These are phyloP conservation scores for Caenorhabditis wallacei DNA, from an alignment of 2,888 invertebrate species.

Conservation along the genomic window DNA sequence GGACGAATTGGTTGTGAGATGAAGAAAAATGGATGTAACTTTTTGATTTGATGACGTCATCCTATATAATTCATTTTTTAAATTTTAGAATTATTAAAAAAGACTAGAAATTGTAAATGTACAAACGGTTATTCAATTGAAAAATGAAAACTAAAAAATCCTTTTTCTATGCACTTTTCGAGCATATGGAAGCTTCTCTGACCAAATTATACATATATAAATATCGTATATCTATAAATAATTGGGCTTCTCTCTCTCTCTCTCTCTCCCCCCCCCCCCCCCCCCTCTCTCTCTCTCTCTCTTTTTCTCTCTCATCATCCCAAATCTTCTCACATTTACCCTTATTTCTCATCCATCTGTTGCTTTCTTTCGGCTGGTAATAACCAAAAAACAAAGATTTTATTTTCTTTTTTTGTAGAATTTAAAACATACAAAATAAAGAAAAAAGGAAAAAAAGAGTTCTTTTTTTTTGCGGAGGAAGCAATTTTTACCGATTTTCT, in stretches of 20 bases:
- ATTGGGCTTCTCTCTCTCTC: constrained; percentile 13
- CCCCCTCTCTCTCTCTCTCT: neutral
- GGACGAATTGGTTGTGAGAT: constrained; percentile 21
- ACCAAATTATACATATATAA: constrained; percentile 37
- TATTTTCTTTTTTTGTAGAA: neutral
- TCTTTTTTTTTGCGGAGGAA: constrained; percentile 33
- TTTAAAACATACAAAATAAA: neutral
- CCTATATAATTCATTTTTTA: neutral
- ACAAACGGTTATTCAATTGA: too few relatives aligned
- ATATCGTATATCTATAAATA: constrained; percentile 54
- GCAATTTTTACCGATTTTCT: constrained; percentile 53
- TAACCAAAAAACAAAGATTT: constrained; percentile 7
- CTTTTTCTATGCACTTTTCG: neutral
- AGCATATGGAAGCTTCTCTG: constrained; percentile 28
- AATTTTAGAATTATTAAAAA: too few relatives aligned
- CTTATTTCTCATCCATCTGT: constrained; percentile 27
- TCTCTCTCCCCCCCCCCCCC: constrained; percentile 3
- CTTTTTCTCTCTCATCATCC: constrained; percentile 5
- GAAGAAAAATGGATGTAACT: constrained; percentile 41
- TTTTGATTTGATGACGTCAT: constrained; percentile 40
- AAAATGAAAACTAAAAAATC: neutral
- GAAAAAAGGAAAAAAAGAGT: constrained; percentile 13
- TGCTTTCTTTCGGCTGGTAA: constrained; percentile 24
- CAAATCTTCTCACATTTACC: constrained; percentile 44
- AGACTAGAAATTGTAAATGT: too few relatives aligned